Evolutionary conservation across 2,888 invertebrate species (phyloP).

Genomic region (Prenolepis imparis): DNA sequence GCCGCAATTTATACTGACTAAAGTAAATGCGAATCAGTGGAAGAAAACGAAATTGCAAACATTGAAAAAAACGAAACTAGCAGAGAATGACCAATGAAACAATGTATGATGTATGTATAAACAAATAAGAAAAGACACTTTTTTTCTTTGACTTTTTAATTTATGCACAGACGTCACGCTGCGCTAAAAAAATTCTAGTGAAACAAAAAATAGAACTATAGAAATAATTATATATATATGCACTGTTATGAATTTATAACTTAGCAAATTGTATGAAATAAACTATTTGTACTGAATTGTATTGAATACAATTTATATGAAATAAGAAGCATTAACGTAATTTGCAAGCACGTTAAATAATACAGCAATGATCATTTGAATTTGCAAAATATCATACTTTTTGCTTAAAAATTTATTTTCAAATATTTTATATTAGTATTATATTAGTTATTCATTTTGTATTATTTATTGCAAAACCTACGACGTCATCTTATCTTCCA

Average conservation of each 20-base stretch:
- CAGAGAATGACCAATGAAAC: no score
- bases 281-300: neutral
- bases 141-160: neutral
- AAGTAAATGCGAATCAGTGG: conserved; percentile 1
- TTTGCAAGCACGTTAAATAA: neutral
- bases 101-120: no score
- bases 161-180: neutral
- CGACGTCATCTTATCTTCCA: no score
- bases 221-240: no score
- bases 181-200: neutral
- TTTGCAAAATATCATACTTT: neutral
- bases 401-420: neutral
- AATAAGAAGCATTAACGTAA: neutral
- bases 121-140: neutral
- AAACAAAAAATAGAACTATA: neutral
- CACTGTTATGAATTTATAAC: neutral
- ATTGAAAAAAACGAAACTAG: no score
- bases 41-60: neutral
- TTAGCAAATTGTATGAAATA: neutral
- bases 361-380: neutral
- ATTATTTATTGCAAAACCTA: neutral
- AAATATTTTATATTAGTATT: neutral
- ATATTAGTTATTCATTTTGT: neutral
- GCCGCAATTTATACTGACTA: neutral
- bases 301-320: neutral